Conservation (phyloP, 2,888 invertebrate species). For the Yponomeuta sedellus region DNA sequence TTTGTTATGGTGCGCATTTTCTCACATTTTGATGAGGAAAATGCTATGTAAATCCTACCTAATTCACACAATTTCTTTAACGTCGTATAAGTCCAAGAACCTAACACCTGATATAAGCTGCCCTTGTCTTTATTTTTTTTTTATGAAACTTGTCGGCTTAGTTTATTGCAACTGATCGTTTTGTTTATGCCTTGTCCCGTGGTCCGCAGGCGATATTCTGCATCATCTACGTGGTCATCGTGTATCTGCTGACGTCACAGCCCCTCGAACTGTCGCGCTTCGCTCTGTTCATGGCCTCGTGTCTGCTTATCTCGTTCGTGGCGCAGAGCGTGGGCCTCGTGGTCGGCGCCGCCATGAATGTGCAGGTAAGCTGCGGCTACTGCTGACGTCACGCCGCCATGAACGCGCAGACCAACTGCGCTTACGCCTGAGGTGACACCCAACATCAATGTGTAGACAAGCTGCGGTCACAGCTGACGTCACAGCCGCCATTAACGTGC, state of each 20-base stretch:
- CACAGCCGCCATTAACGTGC: too few species aligned
- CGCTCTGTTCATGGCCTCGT: constrained; percentile 91
- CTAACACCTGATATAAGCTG: too few species aligned
- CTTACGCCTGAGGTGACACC: constrained; percentile 86
- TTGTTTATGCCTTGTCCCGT: background rate
- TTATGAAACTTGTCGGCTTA: background rate
- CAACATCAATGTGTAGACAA: constrained; percentile 92
- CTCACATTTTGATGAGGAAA: too few species aligned
- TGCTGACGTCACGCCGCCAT: constrained; percentile 95
- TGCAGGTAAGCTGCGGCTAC: constrained; percentile 75
- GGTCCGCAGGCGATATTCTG: constrained; percentile 90
- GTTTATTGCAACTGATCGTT: background rate
- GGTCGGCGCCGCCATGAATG: constrained; percentile 96
- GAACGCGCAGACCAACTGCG: constrained; percentile 82
- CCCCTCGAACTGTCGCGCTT: constrained; percentile 89
- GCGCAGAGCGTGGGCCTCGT: constrained; percentile 97
- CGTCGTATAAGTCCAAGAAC: too few species aligned
- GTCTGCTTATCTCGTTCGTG: constrained; percentile 93
- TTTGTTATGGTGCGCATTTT: too few species aligned
- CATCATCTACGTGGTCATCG: constrained; percentile 91
- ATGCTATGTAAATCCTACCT: too few species aligned
- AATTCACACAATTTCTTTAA: too few species aligned
- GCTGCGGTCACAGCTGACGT: constrained; percentile 90
- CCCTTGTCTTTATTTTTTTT: too few species aligned
- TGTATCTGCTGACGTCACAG: constrained; percentile 96